Evolutionary conservation across 1,140 invertebrate species (phyloP).

Genomic region (Drosophila parvula): DNA sequence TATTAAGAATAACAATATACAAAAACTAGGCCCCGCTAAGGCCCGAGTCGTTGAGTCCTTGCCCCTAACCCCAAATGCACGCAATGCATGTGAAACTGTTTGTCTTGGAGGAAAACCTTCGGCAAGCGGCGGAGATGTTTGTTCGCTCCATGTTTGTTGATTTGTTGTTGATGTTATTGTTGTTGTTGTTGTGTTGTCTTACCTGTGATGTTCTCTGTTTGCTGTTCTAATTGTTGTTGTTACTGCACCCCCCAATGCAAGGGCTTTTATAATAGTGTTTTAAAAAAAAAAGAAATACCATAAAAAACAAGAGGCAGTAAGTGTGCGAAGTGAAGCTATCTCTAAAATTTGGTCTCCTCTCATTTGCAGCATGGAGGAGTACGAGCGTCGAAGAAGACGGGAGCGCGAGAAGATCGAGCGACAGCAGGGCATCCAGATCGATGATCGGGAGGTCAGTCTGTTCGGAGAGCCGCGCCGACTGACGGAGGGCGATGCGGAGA

Average conservation of each 20-base stretch:
- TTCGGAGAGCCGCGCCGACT: conserved; percentile 86
- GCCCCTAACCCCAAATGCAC: neutral
- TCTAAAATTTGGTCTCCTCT: neutral
- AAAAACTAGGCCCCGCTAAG: neutral
- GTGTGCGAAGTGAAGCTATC: neutral
- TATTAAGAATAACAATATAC: neutral
- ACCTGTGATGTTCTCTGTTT: conserved; percentile 66
- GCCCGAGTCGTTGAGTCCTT: neutral
- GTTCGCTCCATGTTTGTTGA: conserved; percentile 57
- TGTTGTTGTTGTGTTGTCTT: conserved; percentile 57
- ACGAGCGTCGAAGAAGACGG: conserved; percentile 87
- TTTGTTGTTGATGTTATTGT: conserved; percentile 39
- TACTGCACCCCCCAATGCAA: conserved; percentile 29
- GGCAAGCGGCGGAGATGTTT: conserved; percentile 35
- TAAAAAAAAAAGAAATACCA: neutral
- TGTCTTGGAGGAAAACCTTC: conserved; percentile 11
- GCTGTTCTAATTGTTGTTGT: conserved; percentile 53
- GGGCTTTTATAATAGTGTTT: neutral
- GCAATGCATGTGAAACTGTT: conserved; percentile 65
- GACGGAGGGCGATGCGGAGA: conserved; percentile 74
- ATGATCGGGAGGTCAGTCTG: conserved; percentile 84
- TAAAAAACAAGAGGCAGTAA: neutral
- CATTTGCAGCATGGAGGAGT: conserved; percentile 87
- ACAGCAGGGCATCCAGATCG: conserved; percentile 88
- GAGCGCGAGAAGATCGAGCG: conserved; percentile 89